A percentile compares a stretch with the other conserved stretches of the same genome.
phyloP scores from a whole-genome alignment of 2,888 invertebrate genomes.

The Xestobium rufovillosum region DNA sequence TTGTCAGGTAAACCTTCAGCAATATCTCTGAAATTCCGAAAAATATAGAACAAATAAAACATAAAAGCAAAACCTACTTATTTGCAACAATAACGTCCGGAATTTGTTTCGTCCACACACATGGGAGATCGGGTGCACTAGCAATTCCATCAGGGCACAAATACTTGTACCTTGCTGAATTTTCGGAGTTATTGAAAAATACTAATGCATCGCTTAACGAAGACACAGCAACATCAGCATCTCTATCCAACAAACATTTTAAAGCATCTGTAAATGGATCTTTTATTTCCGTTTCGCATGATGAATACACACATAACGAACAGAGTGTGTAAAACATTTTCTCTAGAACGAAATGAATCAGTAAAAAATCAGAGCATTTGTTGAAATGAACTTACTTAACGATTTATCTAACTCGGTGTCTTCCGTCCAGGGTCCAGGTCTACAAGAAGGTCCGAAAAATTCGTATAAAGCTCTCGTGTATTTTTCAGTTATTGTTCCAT shows the following conservation, averaged over 20 bases:
- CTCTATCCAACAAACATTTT: conserved; percentile 40
- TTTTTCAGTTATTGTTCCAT: conserved; percentile 47
- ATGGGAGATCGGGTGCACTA: conserved; percentile 39
- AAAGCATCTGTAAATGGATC: conserved; percentile 26
- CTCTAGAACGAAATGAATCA: conserved; percentile 18
- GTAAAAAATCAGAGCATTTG: conserved; percentile 6
- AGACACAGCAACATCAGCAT: conserved; percentile 52
- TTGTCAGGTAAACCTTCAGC: no score
- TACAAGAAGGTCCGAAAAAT: conserved; percentile 63
- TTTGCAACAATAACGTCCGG: conserved; percentile 51
- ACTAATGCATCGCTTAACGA: conserved; percentile 38
- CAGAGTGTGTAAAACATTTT: conserved; percentile 29
- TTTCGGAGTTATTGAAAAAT: conserved; percentile 27
- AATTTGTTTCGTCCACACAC: conserved; percentile 56
- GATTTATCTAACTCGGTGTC: conserved; percentile 46
- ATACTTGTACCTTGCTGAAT: conserved; percentile 28
- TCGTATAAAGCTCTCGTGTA: conserved; percentile 53
- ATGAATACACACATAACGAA: conserved; percentile 28
- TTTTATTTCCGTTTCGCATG: conserved; percentile 24
- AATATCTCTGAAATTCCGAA: no score
- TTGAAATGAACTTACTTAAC: conserved; percentile 49
- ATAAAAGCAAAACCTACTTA: no score
- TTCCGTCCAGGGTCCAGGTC: conserved; percentile 63
- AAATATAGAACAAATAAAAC: no score
- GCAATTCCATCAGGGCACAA: conserved; percentile 36